Evolutionary conservation across 2,797 vertebrate genomes (phyloP).

Genomic region (Tokudaia tokunoshimensis): DNA sequence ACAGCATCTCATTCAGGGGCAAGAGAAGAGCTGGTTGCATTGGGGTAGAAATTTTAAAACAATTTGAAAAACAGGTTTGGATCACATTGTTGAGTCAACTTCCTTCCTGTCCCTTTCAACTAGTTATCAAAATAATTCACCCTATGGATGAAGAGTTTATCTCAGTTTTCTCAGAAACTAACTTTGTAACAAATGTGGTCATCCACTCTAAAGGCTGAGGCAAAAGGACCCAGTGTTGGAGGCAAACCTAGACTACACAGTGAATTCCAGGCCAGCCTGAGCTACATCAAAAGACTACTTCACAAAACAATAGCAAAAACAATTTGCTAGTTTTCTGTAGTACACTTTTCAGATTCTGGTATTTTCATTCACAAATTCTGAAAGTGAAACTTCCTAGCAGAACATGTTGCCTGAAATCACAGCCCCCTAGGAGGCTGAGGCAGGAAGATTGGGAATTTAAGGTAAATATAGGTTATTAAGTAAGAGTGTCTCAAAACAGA

Average conservation of each 20-base stretch:
- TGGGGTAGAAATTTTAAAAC: neutral
- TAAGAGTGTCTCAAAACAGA: neutral
- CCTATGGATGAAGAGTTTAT: neutral
- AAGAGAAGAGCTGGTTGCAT: neutral
- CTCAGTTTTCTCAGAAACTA: conserved; percentile 20
- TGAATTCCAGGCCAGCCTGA: neutral
- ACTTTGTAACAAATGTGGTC: neutral
- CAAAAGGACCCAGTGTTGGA: neutral
- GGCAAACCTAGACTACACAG: neutral
- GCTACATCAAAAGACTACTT: neutral
- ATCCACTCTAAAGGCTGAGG: neutral
- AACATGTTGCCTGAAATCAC: neutral
- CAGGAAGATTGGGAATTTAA: neutral
- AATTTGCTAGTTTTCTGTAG: neutral
- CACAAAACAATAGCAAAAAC: neutral
- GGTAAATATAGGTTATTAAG: neutral
- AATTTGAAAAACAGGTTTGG: neutral
- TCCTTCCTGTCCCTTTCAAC: neutral
- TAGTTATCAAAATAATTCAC: neutral
- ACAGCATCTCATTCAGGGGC: neutral
- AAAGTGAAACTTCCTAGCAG: neutral
- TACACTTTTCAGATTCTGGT: neutral
- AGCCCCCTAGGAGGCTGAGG: neutral
- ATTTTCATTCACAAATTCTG: neutral
- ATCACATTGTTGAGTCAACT: neutral